A percentile compares a stretch with the other conserved stretches of the same genome.
Evolutionary conservation across 30 jellyfish, hydroid and myxozoan genomes (phyloP).

Genomic region (Catostylus mosaicus): DNA sequence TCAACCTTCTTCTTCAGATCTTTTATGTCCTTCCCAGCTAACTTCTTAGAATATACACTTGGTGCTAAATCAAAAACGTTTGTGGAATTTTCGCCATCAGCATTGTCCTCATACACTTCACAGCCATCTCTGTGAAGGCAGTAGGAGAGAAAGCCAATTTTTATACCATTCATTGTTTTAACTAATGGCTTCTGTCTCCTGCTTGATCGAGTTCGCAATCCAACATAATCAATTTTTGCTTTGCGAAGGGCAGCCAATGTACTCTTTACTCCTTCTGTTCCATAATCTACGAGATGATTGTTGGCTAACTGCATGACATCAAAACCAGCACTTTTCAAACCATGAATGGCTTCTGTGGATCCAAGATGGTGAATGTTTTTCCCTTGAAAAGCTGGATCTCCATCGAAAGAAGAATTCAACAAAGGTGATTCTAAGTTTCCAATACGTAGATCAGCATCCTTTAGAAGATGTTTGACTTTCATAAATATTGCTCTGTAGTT

Average conservation of each 20-base stretch:
- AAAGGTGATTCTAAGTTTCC: conserved; percentile 60
- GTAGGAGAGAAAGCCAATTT: conserved; percentile 80
- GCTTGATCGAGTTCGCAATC: conserved; percentile 28
- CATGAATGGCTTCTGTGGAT: conserved; percentile 54
- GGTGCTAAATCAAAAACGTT: conserved; percentile 34
- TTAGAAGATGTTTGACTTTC: conserved; percentile 9
- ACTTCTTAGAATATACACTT: conserved; percentile 16
- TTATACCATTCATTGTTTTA: conserved; percentile 76
- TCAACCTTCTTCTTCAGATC: conserved; percentile 64
- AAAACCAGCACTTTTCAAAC: conserved; percentile 81
- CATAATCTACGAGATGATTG: conserved; percentile 76
- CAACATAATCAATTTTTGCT: conserved; percentile 66
- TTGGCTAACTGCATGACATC: conserved; percentile 68
- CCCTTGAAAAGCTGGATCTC: background rate
- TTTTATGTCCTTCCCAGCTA: conserved; percentile 34
- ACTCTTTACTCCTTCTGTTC: conserved; percentile 52
- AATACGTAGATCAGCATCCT: conserved; percentile 71
- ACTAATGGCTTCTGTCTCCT: conserved; percentile 68
- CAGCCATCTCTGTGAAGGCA: conserved; percentile 76
- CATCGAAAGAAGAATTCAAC: background rate
- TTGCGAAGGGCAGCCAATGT: conserved; percentile 43
- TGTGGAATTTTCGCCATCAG: background rate
- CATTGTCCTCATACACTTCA: background rate
- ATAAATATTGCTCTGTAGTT: conserved; percentile 42
- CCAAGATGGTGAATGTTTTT: conserved; percentile 46